phyloP scores from a whole-genome alignment of 2,888 invertebrate species.

The Melipona beecheii region DNA sequence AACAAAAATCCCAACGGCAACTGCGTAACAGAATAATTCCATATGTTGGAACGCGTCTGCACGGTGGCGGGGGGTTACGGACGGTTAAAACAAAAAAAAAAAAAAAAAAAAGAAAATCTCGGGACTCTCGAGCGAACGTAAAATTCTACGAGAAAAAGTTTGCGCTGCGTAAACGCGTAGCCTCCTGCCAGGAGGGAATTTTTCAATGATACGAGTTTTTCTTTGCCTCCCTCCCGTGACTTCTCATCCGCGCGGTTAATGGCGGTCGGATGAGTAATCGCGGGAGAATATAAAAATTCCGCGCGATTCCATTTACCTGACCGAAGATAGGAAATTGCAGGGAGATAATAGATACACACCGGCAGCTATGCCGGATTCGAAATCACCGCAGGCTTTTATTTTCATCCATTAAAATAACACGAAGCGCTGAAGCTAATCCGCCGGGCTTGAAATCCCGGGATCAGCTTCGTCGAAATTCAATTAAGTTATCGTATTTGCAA shows the following conservation, averaged over 20 bases:
- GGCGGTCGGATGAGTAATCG: too few species aligned
- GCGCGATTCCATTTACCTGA: not conserved
- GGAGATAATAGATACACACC: not conserved
- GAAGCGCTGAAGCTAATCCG: not conserved
- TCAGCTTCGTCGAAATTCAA: constrained; percentile 26
- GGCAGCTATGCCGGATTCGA: too few species aligned
- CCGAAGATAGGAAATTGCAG: not conserved
- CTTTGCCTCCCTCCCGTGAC: not conserved
- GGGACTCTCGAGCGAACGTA: not conserved
- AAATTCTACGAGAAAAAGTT: not conserved
- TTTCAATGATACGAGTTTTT: not conserved
- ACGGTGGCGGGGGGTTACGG: too few species aligned
- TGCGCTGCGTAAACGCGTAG: not conserved
- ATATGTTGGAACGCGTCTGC: too few species aligned
- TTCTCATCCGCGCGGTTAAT: too few species aligned
- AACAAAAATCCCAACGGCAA: too few species aligned
- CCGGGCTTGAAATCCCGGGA: not conserved
- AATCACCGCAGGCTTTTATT: not conserved
- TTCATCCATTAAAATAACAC: constrained; percentile 13
- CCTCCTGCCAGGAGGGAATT: not conserved
- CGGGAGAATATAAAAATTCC: not conserved
- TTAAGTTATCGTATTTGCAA: constrained; percentile 42
- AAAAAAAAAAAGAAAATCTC: not conserved
- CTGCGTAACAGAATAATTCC: too few species aligned
- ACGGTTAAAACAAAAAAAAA: not conserved